Percentiles rank a stretch among this genome's conserved stretches.
phyloP scores from a whole-genome alignment of 2,113 vertebrate species.

The Suncus etruscus region DNA sequence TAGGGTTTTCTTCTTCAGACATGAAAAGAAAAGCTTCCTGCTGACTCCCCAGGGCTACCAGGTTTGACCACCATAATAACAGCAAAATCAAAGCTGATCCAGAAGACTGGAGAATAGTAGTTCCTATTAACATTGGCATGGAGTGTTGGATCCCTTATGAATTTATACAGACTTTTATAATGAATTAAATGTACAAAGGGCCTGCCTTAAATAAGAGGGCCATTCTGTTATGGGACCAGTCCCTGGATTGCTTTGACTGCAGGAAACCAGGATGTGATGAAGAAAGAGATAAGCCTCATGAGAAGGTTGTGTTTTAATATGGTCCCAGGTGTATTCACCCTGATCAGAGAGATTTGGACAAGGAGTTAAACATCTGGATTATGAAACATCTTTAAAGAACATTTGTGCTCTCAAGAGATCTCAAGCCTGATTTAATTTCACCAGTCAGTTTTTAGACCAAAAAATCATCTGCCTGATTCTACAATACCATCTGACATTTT shows the following conservation, averaged over 20 bases:
- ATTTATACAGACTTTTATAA: background rate
- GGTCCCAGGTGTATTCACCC: background rate
- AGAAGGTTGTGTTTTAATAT: constrained; percentile 19
- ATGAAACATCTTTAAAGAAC: constrained; percentile 36
- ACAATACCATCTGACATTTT: constrained; percentile 24
- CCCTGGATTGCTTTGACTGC: background rate
- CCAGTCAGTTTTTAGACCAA: background rate
- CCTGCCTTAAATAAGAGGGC: constrained; percentile 26
- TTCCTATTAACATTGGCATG: background rate
- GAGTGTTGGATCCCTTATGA: background rate
- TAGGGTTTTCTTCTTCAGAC: too few species aligned
- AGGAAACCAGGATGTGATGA: background rate
- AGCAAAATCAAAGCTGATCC: constrained; percentile 19
- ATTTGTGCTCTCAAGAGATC: background rate
- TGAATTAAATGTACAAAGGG: background rate
- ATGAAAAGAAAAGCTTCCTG: too few species aligned
- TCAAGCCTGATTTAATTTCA: constrained; percentile 23
- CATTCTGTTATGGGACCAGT: background rate
- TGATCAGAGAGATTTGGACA: constrained; percentile 43
- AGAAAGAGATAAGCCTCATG: background rate
- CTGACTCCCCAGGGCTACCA: too few species aligned
- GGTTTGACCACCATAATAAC: too few species aligned
- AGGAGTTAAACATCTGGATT: constrained; percentile 58
- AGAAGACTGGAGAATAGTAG: background rate
- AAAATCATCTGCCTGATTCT: constrained; percentile 24